phyloP scores from a whole-genome alignment of 2,797 vertebrate genomes.

The Fistularia commersonii region DNA sequence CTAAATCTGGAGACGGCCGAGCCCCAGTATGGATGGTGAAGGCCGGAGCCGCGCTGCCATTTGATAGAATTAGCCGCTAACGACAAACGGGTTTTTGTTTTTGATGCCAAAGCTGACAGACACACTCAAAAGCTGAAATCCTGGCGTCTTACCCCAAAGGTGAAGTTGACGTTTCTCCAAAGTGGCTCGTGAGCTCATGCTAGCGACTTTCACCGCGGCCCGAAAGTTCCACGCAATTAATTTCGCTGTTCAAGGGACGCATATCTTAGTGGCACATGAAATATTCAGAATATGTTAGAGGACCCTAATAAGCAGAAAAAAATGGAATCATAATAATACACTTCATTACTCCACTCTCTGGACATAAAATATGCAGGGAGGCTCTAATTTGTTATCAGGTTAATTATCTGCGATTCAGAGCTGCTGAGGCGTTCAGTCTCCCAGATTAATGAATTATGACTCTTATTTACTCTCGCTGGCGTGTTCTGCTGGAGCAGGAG shows the following conservation, averaged over 20 bases:
- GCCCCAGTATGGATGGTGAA: conserved; percentile 37
- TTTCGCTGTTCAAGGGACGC: conserved; percentile 28
- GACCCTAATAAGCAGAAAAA: conserved; percentile 45
- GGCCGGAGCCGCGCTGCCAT: conserved; percentile 37
- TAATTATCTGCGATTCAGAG: conserved; percentile 73
- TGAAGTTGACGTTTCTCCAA: conserved; percentile 44
- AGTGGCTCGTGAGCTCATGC: conserved; percentile 14
- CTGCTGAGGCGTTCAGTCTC: conserved; percentile 63
- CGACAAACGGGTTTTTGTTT: conserved; percentile 50
- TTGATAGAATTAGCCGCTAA: conserved; percentile 69
- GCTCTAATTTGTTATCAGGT: conserved; percentile 69
- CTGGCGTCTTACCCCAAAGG: conserved; percentile 44
- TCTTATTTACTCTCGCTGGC: conserved; percentile 56
- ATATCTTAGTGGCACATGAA: conserved; percentile 37
- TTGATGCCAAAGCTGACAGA: conserved; percentile 57
- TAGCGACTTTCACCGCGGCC: background rate
- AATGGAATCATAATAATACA: conserved; percentile 51
- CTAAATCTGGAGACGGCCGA: conserved; percentile 56
- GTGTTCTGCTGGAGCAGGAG: conserved; percentile 38
- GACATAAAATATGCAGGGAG: conserved; percentile 67
- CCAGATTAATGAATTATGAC: conserved; percentile 68
- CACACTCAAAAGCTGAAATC: conserved; percentile 40
- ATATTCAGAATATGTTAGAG: conserved; percentile 54
- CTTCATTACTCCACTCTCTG: conserved; percentile 62
- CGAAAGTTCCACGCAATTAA: background rate